phyloP scores from a whole-genome alignment of 2,888 invertebrate genomes.

The Autographa pulchrina region DNA sequence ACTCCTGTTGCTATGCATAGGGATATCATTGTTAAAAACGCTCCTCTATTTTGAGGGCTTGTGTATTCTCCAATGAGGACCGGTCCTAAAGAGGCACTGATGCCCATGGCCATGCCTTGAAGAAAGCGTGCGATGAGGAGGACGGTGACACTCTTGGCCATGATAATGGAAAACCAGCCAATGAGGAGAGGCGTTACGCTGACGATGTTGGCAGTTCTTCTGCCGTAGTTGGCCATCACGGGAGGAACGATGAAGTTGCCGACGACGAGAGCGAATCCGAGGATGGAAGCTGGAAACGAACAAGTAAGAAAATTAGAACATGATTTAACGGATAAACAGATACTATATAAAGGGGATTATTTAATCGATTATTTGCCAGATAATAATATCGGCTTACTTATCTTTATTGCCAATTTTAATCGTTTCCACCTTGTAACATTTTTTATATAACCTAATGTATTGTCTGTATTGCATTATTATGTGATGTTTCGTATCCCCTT shows the following conservation, averaged over 20 bases:
- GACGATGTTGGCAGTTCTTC: slow-evolving; percentile 83
- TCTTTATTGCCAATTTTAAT: slow-evolving; percentile 1
- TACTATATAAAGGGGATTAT: not conserved
- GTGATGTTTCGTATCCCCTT: too few relatives aligned
- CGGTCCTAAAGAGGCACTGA: slow-evolving; percentile 80
- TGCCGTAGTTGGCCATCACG: slow-evolving; percentile 86
- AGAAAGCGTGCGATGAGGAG: slow-evolving; percentile 70
- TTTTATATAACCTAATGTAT: too few relatives aligned
- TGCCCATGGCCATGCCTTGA: slow-evolving; percentile 83
- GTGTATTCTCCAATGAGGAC: slow-evolving; percentile 87
- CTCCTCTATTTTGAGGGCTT: slow-evolving; percentile 89
- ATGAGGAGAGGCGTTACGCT: slow-evolving; percentile 80
- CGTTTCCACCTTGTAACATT: too few relatives aligned
- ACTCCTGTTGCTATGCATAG: slow-evolving; percentile 89
- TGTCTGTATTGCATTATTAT: too few relatives aligned
- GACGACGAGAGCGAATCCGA: slow-evolving; percentile 68
- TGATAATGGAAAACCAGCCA: slow-evolving; percentile 86
- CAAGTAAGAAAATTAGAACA: slow-evolving; percentile 3
- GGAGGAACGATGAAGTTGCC: slow-evolving; percentile 71
- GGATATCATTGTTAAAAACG: slow-evolving; percentile 88
- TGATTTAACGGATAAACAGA: not conserved
- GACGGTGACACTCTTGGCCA: slow-evolving; percentile 71
- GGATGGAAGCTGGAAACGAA: slow-evolving; percentile 70
- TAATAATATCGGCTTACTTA: not conserved
- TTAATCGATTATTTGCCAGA: not conserved